These are phyloP conservation scores for Darevskia mixta DNA, from an alignment of 2,797 vertebrate species.

Conservation along the genomic window DNA sequence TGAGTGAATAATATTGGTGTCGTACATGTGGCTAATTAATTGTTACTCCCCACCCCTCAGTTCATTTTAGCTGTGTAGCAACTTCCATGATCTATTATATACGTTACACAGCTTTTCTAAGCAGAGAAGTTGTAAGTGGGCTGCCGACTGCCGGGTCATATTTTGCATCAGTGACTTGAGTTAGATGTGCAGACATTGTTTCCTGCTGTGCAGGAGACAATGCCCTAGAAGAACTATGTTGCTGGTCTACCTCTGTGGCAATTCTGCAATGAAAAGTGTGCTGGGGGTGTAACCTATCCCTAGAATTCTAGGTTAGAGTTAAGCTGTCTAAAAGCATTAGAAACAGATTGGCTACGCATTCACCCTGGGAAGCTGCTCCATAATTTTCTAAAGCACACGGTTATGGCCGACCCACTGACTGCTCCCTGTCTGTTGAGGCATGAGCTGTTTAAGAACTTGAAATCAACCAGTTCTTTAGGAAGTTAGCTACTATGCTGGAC, in stretches of 20 bases:
- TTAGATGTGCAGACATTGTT: too few relatives aligned
- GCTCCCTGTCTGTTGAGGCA: slow-evolving; percentile 13
- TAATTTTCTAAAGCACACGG: not conserved
- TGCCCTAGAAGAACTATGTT: too few relatives aligned
- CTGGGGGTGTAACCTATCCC: too few relatives aligned
- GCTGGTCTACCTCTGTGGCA: too few relatives aligned
- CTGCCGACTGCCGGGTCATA: not conserved
- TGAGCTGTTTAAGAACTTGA: slow-evolving; percentile 20
- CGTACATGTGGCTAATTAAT: not conserved
- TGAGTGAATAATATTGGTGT: too few relatives aligned
- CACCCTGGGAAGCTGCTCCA: not conserved
- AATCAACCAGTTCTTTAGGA: not conserved
- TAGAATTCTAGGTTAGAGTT: too few relatives aligned
- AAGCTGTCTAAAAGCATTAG: too few relatives aligned
- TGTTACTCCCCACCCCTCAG: not conserved
- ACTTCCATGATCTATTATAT: not conserved
- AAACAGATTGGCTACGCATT: not conserved
- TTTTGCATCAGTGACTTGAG: not conserved
- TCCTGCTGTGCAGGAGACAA: too few relatives aligned
- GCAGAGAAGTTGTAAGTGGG: not conserved
- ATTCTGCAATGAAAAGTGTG: too few relatives aligned
- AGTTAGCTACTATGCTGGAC: slow-evolving; percentile 1
- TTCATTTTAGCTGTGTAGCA: too few relatives aligned
- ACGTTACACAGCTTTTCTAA: not conserved
- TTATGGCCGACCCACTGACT: too few relatives aligned